A percentile compares a stretch with the other conserved stretches of the same genome.
These are phyloP conservation scores for Orthosia incerta DNA, from an alignment of 2,888 invertebrate species.

Conservation along the genomic window DNA sequence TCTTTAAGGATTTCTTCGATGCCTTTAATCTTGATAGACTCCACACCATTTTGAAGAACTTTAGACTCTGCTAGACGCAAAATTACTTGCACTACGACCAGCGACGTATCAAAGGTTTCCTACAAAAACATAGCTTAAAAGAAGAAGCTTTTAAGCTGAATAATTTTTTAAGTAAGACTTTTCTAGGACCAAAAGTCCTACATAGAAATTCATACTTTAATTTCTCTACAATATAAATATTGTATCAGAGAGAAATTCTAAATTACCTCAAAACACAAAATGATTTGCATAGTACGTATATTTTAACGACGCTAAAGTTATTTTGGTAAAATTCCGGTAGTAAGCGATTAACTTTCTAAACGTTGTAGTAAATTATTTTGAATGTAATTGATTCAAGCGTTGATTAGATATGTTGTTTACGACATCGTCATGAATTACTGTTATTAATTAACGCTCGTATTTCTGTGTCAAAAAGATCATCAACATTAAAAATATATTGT, in stretches of 20 bases:
- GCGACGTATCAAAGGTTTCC: neutral
- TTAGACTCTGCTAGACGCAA: neutral
- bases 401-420: constrained; percentile 14
- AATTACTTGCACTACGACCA: neutral
- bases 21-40: neutral
- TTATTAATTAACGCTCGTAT: constrained; percentile 1
- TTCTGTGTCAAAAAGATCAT: constrained; percentile 14
- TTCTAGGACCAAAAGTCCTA: too few relatives aligned
- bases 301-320: constrained; percentile 35
- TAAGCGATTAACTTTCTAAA: constrained; percentile 55
- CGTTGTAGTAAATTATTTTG: constrained; percentile 41
- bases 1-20: neutral
- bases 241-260: constrained; percentile 40
- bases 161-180: too few relatives aligned
- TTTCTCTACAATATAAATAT: constrained; percentile 18
- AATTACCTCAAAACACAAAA: constrained; percentile 10
- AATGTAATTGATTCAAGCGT: constrained; percentile 40
- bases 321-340: constrained; percentile 36
- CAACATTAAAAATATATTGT: constrained; percentile 14
- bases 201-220: neutral
- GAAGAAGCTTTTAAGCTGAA: too few relatives aligned
- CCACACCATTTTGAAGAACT: neutral
- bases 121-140: neutral
- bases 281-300: constrained; percentile 39
- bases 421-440: constrained; percentile 4